These are phyloP conservation scores for Andrena hattorfiana DNA, from an alignment of 2,888 invertebrate species.

Conservation along the genomic window DNA sequence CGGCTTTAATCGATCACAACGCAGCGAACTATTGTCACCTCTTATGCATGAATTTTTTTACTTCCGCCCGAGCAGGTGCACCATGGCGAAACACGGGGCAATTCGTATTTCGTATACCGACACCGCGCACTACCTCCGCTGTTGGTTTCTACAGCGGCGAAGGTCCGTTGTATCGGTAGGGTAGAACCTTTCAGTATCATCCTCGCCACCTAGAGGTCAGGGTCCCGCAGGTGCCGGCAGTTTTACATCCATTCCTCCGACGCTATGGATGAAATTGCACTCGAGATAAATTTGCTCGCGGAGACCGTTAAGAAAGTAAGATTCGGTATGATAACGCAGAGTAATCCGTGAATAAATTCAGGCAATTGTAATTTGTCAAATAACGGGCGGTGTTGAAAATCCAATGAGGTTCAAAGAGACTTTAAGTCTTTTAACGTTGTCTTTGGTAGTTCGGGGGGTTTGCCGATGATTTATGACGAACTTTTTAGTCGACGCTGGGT, in stretches of 20 bases:
- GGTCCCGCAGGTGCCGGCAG: slow-evolving; percentile 22
- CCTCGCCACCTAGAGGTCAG: slow-evolving; percentile 56
- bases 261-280: background rate
- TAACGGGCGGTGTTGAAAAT: no score
- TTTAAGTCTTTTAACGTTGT: background rate
- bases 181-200: slow-evolving; percentile 33
- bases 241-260: slow-evolving; percentile 1
- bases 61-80: slow-evolving; percentile 45
- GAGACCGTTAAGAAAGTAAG: slow-evolving; percentile 49
- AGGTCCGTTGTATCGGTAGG: slow-evolving; percentile 54
- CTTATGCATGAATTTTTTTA: slow-evolving; percentile 59
- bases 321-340: background rate
- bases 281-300: slow-evolving; percentile 10
- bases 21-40: slow-evolving; percentile 51
- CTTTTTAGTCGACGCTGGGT: background rate
- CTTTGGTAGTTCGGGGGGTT: no score
- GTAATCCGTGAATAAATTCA: background rate
- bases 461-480: background rate
- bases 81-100: slow-evolving; percentile 47
- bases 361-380: no score
- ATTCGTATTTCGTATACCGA: slow-evolving; percentile 57
- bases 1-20: slow-evolving; percentile 34
- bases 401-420: background rate
- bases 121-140: slow-evolving; percentile 20
- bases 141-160: slow-evolving; percentile 9